Evolutionary conservation across 2,113 vertebrate genomes (phyloP).

Genomic region (Lepus timidus): DNA sequence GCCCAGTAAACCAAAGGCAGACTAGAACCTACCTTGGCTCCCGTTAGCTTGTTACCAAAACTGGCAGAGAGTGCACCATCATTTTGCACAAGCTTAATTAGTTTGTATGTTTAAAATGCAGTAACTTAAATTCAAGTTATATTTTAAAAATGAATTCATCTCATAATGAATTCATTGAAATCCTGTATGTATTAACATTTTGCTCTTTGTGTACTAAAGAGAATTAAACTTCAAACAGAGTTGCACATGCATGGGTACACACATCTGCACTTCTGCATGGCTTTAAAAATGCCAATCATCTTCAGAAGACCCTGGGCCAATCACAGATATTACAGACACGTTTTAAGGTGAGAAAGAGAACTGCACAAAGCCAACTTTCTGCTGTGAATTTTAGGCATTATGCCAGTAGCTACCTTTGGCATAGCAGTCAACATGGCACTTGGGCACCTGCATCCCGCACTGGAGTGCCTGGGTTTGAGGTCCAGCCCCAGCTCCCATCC

Average conservation of each 20-base stretch:
- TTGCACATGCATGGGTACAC: too few relatives aligned
- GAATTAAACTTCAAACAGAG: not conserved
- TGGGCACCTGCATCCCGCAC: too few relatives aligned
- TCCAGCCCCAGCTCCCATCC: too few relatives aligned
- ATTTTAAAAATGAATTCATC: not conserved
- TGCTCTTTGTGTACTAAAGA: not conserved
- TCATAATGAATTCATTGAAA: not conserved
- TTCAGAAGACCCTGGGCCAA: not conserved
- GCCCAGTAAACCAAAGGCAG: accelerated
- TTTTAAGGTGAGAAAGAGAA: not conserved
- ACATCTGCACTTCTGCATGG: not conserved
- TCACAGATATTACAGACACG: too few relatives aligned
- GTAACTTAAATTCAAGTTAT: not conserved
- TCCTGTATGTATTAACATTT: not conserved
- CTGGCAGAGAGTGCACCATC: not conserved
- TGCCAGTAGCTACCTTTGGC: too few relatives aligned
- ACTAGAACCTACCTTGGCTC: accelerated
- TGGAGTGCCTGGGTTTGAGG: too few relatives aligned
- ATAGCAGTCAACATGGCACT: too few relatives aligned
- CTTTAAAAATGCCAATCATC: not conserved
- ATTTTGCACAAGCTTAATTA: too few relatives aligned
- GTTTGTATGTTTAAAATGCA: too few relatives aligned
- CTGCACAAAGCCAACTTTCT: not conserved
- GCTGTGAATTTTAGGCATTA: not conserved
- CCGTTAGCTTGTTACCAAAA: not conserved